Conservation (phyloP, 23 tunicate species). For the Halocynthia roretzi region DNA sequence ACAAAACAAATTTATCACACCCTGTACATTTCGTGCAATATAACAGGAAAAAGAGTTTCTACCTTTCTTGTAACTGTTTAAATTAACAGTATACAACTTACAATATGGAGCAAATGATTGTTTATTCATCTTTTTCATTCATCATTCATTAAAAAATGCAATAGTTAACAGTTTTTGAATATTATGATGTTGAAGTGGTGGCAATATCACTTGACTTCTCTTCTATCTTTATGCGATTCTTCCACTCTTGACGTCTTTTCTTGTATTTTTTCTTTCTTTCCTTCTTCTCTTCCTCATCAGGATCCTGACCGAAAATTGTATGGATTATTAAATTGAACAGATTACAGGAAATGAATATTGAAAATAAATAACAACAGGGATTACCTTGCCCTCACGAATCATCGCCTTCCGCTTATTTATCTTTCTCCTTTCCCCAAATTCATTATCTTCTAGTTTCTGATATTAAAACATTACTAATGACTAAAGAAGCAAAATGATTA, state of each 20-base stretch:
- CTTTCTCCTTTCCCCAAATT: conserved; percentile 64
- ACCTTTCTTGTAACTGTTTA: too few species aligned
- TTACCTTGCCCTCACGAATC: conserved; percentile 69
- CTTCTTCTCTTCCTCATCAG: conserved; percentile 33
- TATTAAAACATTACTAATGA: not conserved
- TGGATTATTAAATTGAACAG: not conserved
- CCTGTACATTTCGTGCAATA: too few species aligned
- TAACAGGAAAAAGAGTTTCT: too few species aligned
- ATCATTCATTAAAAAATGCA: too few species aligned
- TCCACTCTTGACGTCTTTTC: conserved; percentile 31
- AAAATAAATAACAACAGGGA: not conserved
- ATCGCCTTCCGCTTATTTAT: conserved; percentile 73
- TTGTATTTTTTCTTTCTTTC: conserved; percentile 26
- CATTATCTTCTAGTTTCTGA: conserved; percentile 50
- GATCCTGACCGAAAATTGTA: conserved; percentile 28
- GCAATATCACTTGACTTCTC: too few species aligned
- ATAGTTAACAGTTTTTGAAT: too few species aligned
- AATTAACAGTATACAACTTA: too few species aligned
- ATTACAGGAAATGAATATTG: not conserved
- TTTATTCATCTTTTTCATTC: too few species aligned
- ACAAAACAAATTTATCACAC: too few species aligned
- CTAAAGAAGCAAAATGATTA: too few species aligned
- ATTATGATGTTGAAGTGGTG: too few species aligned
- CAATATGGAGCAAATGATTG: too few species aligned
- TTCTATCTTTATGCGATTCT: not conserved